Base-by-base conservation (phyloP, 2,797 vertebrate genomes). In the Darevskia mixta region DNA sequence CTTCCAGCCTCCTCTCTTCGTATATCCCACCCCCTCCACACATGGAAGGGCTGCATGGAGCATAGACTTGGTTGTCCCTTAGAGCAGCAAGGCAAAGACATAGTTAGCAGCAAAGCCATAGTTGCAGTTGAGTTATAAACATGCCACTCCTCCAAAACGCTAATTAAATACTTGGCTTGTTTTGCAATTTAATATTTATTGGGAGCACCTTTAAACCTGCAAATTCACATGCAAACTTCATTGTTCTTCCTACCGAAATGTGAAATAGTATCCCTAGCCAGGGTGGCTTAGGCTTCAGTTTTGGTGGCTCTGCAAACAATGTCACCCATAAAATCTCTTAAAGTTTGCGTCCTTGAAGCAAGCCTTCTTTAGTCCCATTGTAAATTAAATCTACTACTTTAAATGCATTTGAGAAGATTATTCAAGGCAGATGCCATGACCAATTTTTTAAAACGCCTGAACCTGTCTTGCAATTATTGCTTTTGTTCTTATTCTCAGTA, bases 351-450 rank as follows among this genome's bases (percentile, higher is more conserved):
- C n/a, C 35, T 55, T 76, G 29, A 55, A 87, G 11, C n/a, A 45
- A 49, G n/a, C 45, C 79, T 45, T 71, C 79, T 82, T 27, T 64
- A 76, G 29, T 67, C 23, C 20, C 6, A 1, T 43, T 29, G 29
- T 38, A 49, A 35, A 78, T 88, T 83, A 71, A 88, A 79, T 32
- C 82, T 61, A 73, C 9, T 8, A 18, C 49, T 25, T 75, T 79
- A 49, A 49, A 58, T 61, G 66, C 8, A 73, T 13, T 41, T 0
- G 18, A 80, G 4, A 45, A 83, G 4, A 80, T 88, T 87, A 88
- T 2, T 27, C 87, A 67, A 90, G 18, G 15, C 79, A 27, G 27
- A 92, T 92, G 58, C 9, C 87, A 25, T 27, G 27, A 61, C 81
- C 85, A 90, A 67, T 1, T 41, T 55, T n/a, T 25, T 9, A 8